A percentile compares a stretch with the other conserved stretches of the same genome.
Evolutionary conservation across 2,797 vertebrate species (phyloP).

Genomic region (Bryconaethiops microstoma): DNA sequence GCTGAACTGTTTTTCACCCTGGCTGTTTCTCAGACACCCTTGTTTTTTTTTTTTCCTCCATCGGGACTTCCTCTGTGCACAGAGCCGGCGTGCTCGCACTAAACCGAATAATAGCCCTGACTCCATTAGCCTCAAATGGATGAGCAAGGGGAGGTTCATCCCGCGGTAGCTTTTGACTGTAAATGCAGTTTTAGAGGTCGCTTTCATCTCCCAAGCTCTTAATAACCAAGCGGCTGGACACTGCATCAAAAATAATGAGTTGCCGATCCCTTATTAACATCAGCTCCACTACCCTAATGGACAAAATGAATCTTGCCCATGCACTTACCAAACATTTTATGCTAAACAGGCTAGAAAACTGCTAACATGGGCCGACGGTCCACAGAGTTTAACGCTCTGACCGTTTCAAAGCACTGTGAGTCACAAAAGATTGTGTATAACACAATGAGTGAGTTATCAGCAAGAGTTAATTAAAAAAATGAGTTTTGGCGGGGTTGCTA

Average conservation of each 20-base stretch:
- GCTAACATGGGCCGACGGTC: not conserved
- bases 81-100: slow-evolving; percentile 16
- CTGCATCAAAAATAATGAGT: slow-evolving; percentile 16
- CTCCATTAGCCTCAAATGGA: slow-evolving; percentile 35
- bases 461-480: no score
- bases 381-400: no score
- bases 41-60: not conserved
- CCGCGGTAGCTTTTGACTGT: slow-evolving; percentile 3
- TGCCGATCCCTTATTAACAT: not conserved
- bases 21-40: not conserved
- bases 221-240: not conserved
- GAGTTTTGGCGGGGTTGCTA: no score
- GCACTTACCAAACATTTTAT: not conserved
- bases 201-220: slow-evolving; percentile 3
- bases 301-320: not conserved
- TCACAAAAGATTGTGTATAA: no score
- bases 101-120: slow-evolving; percentile 22
- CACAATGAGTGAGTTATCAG: no score
- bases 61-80: slow-evolving; percentile 14
- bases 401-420: no score
- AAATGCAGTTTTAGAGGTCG: slow-evolving; percentile 12
- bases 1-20: not conserved
- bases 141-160: slow-evolving; percentile 4
- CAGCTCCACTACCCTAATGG: not conserved
- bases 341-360: not conserved